Conservation (phyloP, 1,140 invertebrate species). For the Drosophila seguyi region DNA sequence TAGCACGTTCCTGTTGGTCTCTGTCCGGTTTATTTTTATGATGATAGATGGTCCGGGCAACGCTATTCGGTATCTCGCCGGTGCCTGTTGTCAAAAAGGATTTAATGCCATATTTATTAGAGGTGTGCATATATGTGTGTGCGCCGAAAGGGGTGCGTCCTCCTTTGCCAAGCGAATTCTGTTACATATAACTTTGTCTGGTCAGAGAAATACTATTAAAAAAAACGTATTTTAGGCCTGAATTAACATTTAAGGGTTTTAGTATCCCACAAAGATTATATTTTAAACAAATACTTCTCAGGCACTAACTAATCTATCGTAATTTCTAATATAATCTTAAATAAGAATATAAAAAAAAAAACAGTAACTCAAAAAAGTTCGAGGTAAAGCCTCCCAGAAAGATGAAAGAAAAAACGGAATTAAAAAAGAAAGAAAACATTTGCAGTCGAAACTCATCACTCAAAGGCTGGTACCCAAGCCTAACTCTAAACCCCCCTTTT, state of each 20-base stretch:
- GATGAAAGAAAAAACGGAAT: constrained; percentile 27
- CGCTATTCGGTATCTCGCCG: constrained; percentile 46
- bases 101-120: constrained; percentile 73
- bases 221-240: too few relatives aligned
- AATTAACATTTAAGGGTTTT: background rate
- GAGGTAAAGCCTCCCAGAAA: constrained; percentile 37
- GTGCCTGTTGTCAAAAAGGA: constrained; percentile 61
- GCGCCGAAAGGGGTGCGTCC: constrained; percentile 17
- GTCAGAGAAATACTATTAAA: background rate
- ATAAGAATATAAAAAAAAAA: constrained; percentile 23
- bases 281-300: background rate
- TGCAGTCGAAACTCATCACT: constrained; percentile 69
- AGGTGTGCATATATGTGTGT: constrained; percentile 18
- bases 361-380: constrained; percentile 24
- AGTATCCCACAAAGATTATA: background rate
- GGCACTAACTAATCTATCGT: background rate
- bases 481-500: constrained; percentile 11
- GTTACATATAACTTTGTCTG: background rate
- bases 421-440: constrained; percentile 46
- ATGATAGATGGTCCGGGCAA: constrained; percentile 68
- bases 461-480: constrained; percentile 47
- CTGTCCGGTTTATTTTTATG: constrained; percentile 69
- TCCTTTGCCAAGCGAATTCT: background rate
- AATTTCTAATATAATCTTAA: background rate
- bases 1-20: constrained; percentile 42